Percentiles rank a stretch among this genome's conserved stretches.
Conservation (phyloP, 2,113 vertebrate genomes). For the Xyliphius kryptos region DNA sequence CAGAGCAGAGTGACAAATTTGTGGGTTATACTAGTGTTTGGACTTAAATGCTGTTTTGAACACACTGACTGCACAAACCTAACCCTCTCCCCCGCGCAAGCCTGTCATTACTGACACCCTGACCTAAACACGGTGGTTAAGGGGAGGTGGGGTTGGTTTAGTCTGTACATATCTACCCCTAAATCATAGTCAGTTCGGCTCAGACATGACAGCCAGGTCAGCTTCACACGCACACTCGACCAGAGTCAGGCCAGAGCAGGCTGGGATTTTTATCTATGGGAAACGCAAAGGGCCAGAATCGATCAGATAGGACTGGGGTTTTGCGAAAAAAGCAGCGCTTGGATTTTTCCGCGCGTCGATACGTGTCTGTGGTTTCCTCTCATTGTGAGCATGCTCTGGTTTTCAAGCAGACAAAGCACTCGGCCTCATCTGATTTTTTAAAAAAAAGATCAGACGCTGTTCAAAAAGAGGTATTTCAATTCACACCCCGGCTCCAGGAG, state of each 20-base stretch:
- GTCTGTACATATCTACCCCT: slow-evolving; percentile 33
- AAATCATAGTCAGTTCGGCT: slow-evolving; percentile 35
- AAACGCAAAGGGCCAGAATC: slow-evolving; percentile 11
- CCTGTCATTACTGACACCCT: slow-evolving; percentile 34
- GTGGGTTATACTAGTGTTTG: not conserved
- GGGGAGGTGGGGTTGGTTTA: slow-evolving; percentile 26
- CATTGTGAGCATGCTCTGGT: not conserved
- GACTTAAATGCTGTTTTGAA: slow-evolving; percentile 25
- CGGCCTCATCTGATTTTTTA: too few relatives aligned
- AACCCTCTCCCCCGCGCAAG: slow-evolving; percentile 13
- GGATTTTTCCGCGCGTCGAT: slow-evolving; percentile 11
- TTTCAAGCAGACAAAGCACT: too few relatives aligned
- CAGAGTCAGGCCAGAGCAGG: slow-evolving; percentile 1
- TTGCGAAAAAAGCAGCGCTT: not conserved
- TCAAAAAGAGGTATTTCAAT: too few relatives aligned
- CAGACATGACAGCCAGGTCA: slow-evolving; percentile 33
- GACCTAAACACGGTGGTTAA: slow-evolving; percentile 22
- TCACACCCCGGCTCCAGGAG: too few relatives aligned
- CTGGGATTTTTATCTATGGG: slow-evolving; percentile 25
- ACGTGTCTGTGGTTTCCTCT: not conserved
- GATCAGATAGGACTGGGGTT: not conserved
- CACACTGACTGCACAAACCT: slow-evolving; percentile 16
- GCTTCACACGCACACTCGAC: not conserved
- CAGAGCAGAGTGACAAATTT: slow-evolving; percentile 1
- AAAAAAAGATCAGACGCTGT: too few relatives aligned